Conservation (phyloP, 2,888 invertebrate species). For the Myathropa florea region DNA sequence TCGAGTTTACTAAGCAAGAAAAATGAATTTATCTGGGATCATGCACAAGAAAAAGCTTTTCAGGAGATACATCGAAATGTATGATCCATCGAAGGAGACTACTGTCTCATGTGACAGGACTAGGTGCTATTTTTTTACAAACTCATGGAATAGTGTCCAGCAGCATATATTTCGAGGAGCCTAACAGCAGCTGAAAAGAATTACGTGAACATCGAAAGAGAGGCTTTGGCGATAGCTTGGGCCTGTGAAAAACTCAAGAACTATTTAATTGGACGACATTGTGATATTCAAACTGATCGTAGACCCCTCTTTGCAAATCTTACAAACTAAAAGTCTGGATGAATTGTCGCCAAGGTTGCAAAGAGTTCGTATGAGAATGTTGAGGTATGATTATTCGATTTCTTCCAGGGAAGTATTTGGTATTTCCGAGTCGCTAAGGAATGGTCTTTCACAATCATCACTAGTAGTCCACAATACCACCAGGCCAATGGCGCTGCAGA, state of each 20-base stretch:
- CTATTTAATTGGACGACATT: not conserved
- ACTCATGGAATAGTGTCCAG: not conserved
- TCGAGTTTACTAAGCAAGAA: not conserved
- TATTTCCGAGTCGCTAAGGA: too few species aligned
- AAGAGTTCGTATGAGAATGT: not conserved
- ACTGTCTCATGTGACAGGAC: not conserved
- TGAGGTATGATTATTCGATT: not conserved
- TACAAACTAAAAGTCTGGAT: conserved; percentile 1
- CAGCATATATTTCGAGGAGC: not conserved
- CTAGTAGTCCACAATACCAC: conserved; percentile 8
- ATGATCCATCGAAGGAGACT: not conserved
- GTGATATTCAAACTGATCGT: not conserved
- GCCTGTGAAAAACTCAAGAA: not conserved
- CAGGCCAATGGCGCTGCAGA: conserved; percentile 20
- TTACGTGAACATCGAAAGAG: not conserved
- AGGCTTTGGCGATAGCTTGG: not conserved
- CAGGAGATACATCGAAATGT: not conserved
- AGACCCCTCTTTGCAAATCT: not conserved
- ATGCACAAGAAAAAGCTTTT: not conserved
- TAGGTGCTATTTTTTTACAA: not conserved
- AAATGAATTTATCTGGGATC: not conserved
- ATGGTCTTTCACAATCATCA: not conserved
- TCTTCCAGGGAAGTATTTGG: not conserved
- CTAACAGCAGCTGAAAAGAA: not conserved
- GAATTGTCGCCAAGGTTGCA: conserved; percentile 5